These are phyloP conservation scores for Microctenopoma lineatum DNA, from an alignment of 2,797 vertebrate genomes.

Conservation along the genomic window DNA sequence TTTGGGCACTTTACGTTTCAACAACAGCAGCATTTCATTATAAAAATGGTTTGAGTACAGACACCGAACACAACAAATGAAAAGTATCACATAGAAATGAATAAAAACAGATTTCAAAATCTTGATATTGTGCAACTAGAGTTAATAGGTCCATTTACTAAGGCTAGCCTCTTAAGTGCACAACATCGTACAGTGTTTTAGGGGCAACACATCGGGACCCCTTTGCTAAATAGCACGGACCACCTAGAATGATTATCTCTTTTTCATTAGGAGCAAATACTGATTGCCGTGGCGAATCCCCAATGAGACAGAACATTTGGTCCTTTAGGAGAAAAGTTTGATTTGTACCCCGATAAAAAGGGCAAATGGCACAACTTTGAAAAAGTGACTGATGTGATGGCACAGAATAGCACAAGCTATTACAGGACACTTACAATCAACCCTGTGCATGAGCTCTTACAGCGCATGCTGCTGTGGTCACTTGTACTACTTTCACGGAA, in stretches of 20 bases:
- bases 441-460: slow-evolving; percentile 33
- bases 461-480: slow-evolving; percentile 22
- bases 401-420: slow-evolving; percentile 42
- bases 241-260: slow-evolving; percentile 74
- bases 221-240: slow-evolving; percentile 67
- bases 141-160: slow-evolving; percentile 77
- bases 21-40: slow-evolving; percentile 83
- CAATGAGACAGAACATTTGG: slow-evolving; percentile 76
- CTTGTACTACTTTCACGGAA: slow-evolving; percentile 19
- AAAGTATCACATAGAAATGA: slow-evolving; percentile 71
- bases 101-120: slow-evolving; percentile 58
- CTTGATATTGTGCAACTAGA: slow-evolving; percentile 78
- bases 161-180: slow-evolving; percentile 77
- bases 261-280: slow-evolving; percentile 72
- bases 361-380: slow-evolving; percentile 71
- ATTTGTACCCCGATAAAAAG: slow-evolving; percentile 61
- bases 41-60: slow-evolving; percentile 61
- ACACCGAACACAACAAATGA: slow-evolving; percentile 65
- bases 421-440: slow-evolving; percentile 63
- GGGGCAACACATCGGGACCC: slow-evolving; percentile 60
- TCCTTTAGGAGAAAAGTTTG: slow-evolving; percentile 65
- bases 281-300: slow-evolving; percentile 77
- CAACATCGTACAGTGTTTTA: slow-evolving; percentile 77
- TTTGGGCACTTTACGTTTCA: slow-evolving; percentile 81
- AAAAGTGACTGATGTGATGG: slow-evolving; percentile 52